Percentiles rank a stretch among this genome's conserved stretches.
phyloP scores from a whole-genome alignment of 2,113 vertebrate genomes.

The Corythornis cristatus region DNA sequence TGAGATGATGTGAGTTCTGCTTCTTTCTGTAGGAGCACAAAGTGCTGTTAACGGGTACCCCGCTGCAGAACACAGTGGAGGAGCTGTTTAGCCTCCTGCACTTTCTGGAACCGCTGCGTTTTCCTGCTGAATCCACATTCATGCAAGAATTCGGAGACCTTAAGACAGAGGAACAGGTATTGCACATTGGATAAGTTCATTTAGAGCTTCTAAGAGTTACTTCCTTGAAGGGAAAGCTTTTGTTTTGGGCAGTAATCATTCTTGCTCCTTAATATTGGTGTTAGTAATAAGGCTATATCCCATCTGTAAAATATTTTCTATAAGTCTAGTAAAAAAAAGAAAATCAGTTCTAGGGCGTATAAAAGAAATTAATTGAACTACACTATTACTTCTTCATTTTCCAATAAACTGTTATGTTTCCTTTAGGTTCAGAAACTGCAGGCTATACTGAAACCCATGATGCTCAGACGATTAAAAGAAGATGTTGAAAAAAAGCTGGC shows the following conservation, averaged over 20 bases:
- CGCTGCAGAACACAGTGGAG: constrained; percentile 97
- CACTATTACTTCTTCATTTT: not conserved
- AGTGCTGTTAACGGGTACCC: constrained; percentile 94
- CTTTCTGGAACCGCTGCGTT: constrained; percentile 92
- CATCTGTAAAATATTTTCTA: not conserved
- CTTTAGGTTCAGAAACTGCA: constrained; percentile 95
- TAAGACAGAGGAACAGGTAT: constrained; percentile 96
- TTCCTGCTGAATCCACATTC: constrained; percentile 93
- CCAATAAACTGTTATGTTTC: not conserved
- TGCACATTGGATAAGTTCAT: not conserved
- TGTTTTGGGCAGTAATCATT: not conserved
- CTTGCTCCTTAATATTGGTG: not conserved
- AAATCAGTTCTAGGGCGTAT: fast-evolving
- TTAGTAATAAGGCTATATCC: not conserved
- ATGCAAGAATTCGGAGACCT: constrained; percentile 99
- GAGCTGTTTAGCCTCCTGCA: constrained; percentile 97
- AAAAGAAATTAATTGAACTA: not conserved
- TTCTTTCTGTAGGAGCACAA: constrained; percentile 88
- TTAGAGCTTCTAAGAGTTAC: not conserved
- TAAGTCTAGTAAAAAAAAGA: not conserved
- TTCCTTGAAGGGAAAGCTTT: not conserved
- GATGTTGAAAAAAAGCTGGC: constrained; percentile 98
- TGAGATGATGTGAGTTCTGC: not conserved
- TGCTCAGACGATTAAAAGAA: constrained; percentile 95
- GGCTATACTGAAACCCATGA: constrained; percentile 97